Evolutionary conservation across 1,140 invertebrate species (phyloP).

Genomic region (Ridgeia piscesae): DNA sequence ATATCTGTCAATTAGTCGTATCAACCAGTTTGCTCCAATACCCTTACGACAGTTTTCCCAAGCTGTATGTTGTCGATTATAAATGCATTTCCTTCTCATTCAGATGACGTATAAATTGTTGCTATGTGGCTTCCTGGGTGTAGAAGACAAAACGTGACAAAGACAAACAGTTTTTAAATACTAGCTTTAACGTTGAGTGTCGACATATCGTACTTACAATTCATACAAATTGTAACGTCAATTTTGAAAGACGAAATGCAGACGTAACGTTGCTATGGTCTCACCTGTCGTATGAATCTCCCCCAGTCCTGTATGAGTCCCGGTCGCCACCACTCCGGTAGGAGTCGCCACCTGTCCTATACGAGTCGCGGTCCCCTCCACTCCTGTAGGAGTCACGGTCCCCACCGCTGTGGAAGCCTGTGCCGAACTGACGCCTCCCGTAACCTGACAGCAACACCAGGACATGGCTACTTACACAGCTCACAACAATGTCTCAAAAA

Average conservation of each 20-base stretch:
- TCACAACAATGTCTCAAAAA: too few species aligned
- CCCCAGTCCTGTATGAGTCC: not conserved
- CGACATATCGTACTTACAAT: too few species aligned
- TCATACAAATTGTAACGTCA: too few species aligned
- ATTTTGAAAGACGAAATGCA: not conserved
- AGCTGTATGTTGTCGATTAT: too few species aligned
- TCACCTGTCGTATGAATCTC: conserved; percentile 8
- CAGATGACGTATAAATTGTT: too few species aligned
- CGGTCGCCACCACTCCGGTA: conserved; percentile 1
- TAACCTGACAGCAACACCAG: not conserved
- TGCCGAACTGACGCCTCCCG: conserved; percentile 30
- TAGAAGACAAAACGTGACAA: not conserved
- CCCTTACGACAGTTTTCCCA: too few species aligned
- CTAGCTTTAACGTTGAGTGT: too few species aligned
- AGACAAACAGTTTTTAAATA: too few species aligned
- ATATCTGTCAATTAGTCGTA: too few species aligned
- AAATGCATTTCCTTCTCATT: too few species aligned
- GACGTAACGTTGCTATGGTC: not conserved
- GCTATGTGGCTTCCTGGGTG: too few species aligned
- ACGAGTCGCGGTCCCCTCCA: conserved; percentile 26
- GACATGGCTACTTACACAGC: not conserved
- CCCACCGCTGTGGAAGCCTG: conserved; percentile 27
- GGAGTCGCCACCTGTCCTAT: conserved; percentile 9
- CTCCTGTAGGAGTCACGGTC: conserved; percentile 23
- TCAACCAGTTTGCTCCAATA: too few species aligned